Percentiles rank a stretch among this genome's conserved stretches.
phyloP scores from a whole-genome alignment of 2,797 vertebrate genomes.

The Danio jaintianensis region DNA sequence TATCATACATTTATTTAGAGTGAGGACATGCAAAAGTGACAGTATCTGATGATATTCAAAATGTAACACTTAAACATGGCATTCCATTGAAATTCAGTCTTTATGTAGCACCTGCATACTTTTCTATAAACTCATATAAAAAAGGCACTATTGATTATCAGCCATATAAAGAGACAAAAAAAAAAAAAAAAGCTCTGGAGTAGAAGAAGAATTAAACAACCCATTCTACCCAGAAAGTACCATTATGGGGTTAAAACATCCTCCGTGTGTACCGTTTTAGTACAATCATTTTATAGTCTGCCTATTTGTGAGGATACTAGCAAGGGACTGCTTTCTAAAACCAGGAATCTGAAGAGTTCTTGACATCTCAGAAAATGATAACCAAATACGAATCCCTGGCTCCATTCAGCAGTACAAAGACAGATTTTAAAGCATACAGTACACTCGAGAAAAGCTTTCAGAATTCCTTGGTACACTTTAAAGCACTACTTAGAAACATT shows the following conservation, averaged over 20 bases:
- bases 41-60: slow-evolving; percentile 67
- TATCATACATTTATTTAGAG: slow-evolving; percentile 80
- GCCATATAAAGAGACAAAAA: slow-evolving; percentile 32
- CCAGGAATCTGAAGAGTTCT: slow-evolving; percentile 9
- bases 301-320: slow-evolving; percentile 6
- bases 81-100: slow-evolving; percentile 68
- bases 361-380: not conserved
- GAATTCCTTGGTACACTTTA: slow-evolving; percentile 15
- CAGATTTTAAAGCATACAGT: slow-evolving; percentile 17
- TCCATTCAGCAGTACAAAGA: slow-evolving; percentile 34
- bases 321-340: slow-evolving; percentile 18
- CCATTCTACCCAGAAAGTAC: slow-evolving; percentile 53
- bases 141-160: slow-evolving; percentile 50
- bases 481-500: not conserved
- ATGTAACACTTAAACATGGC: slow-evolving; percentile 68
- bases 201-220: slow-evolving; percentile 51
- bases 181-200: slow-evolving; percentile 41
- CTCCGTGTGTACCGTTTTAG: slow-evolving; percentile 42
- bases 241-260: slow-evolving; percentile 48
- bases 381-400: slow-evolving; percentile 16
- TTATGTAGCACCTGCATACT: slow-evolving; percentile 62
- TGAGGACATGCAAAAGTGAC: slow-evolving; percentile 75
- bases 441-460: slow-evolving; percentile 22
- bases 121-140: slow-evolving; percentile 62
- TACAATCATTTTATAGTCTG: slow-evolving; percentile 38